Conservation (phyloP, 2,888 invertebrate species). For the Ennomos fuscantarius region DNA sequence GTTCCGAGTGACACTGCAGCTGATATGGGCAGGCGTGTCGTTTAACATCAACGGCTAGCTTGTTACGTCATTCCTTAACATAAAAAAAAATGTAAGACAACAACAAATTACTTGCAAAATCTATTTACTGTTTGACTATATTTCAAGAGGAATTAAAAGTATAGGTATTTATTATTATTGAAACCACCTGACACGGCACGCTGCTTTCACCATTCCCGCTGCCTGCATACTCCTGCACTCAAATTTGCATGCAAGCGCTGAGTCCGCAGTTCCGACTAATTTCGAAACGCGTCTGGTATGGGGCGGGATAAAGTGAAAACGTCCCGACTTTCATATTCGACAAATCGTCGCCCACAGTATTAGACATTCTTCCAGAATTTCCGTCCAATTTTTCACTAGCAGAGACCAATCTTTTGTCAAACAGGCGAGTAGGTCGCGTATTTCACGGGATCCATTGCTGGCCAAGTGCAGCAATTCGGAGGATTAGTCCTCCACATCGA, state of each 20-base stretch:
- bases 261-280: slow-evolving; percentile 19
- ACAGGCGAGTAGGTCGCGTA: slow-evolving; percentile 33
- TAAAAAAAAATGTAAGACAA: too few relatives aligned
- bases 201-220: not conserved
- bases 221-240: not conserved
- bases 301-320: slow-evolving; percentile 24
- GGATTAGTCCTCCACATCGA: slow-evolving; percentile 37
- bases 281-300: slow-evolving; percentile 4
- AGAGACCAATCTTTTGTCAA: slow-evolving; percentile 38
- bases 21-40: too few relatives aligned
- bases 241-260: slow-evolving; percentile 22
- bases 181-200: slow-evolving; percentile 6
- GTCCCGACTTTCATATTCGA: slow-evolving; percentile 30
- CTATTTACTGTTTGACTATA: too few relatives aligned
- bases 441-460: slow-evolving; percentile 40
- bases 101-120: slow-evolving; percentile 11
- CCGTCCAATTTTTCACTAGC: slow-evolving; percentile 37
- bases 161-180: too few relatives aligned
- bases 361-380: slow-evolving; percentile 38
- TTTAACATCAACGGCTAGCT: too few relatives aligned
- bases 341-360: slow-evolving; percentile 30
- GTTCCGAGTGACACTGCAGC: too few relatives aligned
- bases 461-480: slow-evolving; percentile 36
- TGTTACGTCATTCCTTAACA: too few relatives aligned
- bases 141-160: too few relatives aligned